Base-by-base conservation (phyloP, 2,888 invertebrate genomes). In the Orchestes rusci region DNA sequence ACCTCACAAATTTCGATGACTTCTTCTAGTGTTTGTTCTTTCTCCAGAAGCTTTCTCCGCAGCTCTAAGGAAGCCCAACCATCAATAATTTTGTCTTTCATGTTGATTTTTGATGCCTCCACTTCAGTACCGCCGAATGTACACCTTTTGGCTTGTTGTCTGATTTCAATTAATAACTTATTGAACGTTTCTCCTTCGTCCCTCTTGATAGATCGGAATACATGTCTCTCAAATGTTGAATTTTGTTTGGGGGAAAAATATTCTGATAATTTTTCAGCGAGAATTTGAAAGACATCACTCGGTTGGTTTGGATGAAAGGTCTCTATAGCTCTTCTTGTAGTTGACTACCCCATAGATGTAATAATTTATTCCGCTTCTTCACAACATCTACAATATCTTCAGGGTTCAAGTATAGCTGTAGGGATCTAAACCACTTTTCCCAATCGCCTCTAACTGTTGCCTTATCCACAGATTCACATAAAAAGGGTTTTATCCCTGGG, bases 61-160 rank as follows among this genome's bases (percentile, higher is more conserved):
- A 57, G 39, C 2, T 57, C 53, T n/a, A 38, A 4, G 2, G 55
- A 40, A 16, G 55, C 55, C 54, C 58, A 57, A 17, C 37, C 51
- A 27, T 55, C 53, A n/a, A 53, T 56, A n/a, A n/a, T n/a, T n/a
- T n/a, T n/a, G n/a, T n/a, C n/a, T n/a, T n/a, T n/a, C n/a, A n/a
- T n/a, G n/a, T 10, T 53, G 18, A 56, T 56, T 41, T 56, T 53
- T 10, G 32, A 29, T 4, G 53, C 49, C 41, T 55, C 50, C 29
- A 45, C 28, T 32, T 39, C 55, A 15, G 32, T 52, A 16, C 55
- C 54, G 8, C 52, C 56, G 53, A n/a, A n/a, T 61, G 62, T 32
- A 50, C 60, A 61, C 39, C 57, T 57, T n/a, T 46, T 45, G 7
- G 59, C 58, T 50, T 64, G 63, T 29, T 59, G 48, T 20, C 62